These are phyloP conservation scores for Crambe crambe DNA, from an alignment of 37 sponge, comb jelly and placozoan genomes.

Conservation along the genomic window DNA sequence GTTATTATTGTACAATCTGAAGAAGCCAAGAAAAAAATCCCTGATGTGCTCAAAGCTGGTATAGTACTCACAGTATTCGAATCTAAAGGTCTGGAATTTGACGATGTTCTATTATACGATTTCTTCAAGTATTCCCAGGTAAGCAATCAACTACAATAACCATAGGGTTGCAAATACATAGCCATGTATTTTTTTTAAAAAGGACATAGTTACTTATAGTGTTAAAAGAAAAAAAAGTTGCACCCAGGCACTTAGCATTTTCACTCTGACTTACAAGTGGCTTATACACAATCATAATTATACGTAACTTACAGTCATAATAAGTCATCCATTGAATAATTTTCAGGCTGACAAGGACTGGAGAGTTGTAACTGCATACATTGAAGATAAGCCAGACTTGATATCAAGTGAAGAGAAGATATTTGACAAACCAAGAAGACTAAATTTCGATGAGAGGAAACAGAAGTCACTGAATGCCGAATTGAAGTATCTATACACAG, in stretches of 20 bases:
- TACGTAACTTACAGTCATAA: constrained; percentile 62
- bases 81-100: constrained; percentile 86
- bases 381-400: constrained; percentile 11
- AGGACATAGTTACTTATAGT: too few relatives aligned
- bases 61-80: constrained; percentile 83
- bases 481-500: constrained; percentile 85
- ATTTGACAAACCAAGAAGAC: constrained; percentile 21
- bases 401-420: neutral
- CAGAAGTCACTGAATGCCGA: constrained; percentile 73
- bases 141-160: too few relatives aligned
- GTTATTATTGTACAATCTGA: constrained; percentile 79
- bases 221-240: too few relatives aligned
- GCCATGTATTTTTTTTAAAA: constrained; percentile 77
- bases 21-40: constrained; percentile 52
- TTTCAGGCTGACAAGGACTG: constrained; percentile 66
- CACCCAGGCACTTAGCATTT: too few relatives aligned
- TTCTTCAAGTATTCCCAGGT: constrained; percentile 86
- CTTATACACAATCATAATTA: too few relatives aligned
- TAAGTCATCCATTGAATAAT: constrained; percentile 36
- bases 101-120: constrained; percentile 89
- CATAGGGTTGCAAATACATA: too few relatives aligned
- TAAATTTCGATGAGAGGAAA: constrained; percentile 51
- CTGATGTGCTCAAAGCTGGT: constrained; percentile 54
- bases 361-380: constrained; percentile 49
- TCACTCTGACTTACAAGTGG: too few relatives aligned